Evolutionary conservation across 2,113 vertebrate genomes (phyloP).

Genomic region (Notarius lentiginosus): DNA sequence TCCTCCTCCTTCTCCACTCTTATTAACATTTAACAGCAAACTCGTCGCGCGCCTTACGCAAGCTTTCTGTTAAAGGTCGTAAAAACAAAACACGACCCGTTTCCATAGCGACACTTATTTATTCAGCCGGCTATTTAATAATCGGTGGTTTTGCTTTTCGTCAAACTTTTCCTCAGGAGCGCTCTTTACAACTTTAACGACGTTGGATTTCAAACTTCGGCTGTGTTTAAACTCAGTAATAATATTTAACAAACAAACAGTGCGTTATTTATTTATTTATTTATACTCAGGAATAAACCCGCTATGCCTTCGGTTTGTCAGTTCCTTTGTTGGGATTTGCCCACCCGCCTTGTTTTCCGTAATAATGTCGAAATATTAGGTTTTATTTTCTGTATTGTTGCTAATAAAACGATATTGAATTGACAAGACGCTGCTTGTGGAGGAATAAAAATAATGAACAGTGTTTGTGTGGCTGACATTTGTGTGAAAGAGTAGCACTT

Average conservation of each 20-base stretch:
- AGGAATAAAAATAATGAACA: too few relatives aligned
- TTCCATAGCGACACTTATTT: neutral
- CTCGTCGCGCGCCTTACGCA: constrained; percentile 24
- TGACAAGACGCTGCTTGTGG: neutral
- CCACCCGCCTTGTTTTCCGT: constrained; percentile 39
- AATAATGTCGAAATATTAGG: constrained; percentile 14
- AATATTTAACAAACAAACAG: neutral
- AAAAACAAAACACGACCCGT: too few relatives aligned
- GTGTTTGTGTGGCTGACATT: neutral
- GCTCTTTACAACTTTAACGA: neutral
- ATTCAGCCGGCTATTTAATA: neutral
- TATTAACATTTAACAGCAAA: constrained; percentile 1
- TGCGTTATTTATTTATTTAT: neutral
- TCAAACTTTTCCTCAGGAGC: neutral
- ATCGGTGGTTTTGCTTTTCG: neutral
- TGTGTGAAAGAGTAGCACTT: neutral
- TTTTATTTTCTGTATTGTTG: neutral
- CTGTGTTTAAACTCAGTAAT: neutral
- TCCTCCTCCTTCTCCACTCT: neutral
- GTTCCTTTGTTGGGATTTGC: constrained; percentile 58
- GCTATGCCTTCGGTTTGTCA: constrained; percentile 39
- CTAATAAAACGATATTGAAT: too few relatives aligned
- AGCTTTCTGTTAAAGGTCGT: neutral
- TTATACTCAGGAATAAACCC: constrained; percentile 19
- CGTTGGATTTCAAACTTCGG: neutral